Conservation (phyloP, 2,888 invertebrate species). For the Metopia argyrocephala region DNA sequence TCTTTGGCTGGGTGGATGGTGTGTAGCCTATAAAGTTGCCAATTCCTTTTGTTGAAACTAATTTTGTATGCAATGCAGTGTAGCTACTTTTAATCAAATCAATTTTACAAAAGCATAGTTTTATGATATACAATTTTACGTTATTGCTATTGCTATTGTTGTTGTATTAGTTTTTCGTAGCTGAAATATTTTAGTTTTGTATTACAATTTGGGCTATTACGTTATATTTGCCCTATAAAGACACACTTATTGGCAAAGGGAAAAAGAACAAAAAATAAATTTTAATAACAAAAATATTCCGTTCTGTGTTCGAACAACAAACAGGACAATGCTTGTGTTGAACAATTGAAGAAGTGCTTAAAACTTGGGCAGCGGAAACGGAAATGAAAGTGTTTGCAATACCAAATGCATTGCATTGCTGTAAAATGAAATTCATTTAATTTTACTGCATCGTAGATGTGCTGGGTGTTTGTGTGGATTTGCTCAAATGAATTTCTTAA, state of each 20-base stretch:
- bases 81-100: conserved; percentile 68
- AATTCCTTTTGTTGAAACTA: conserved; percentile 53
- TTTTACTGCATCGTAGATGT: conserved; percentile 41
- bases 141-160: conserved; percentile 8
- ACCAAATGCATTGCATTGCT: conserved; percentile 28
- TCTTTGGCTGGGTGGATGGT: too few relatives aligned
- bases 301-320: neutral
- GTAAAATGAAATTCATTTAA: conserved; percentile 58
- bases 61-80: conserved; percentile 67
- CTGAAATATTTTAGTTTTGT: conserved; percentile 53
- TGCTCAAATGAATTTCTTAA: too few relatives aligned
- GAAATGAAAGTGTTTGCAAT: conserved; percentile 44
- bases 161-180: conserved; percentile 26
- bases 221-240: conserved; percentile 50
- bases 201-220: conserved; percentile 58
- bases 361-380: conserved; percentile 55
- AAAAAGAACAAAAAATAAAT: neutral
- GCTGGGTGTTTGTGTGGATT: conserved; percentile 1
- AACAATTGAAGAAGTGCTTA: conserved; percentile 16
- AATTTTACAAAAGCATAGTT: conserved; percentile 69
- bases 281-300: neutral
- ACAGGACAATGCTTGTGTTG: neutral
- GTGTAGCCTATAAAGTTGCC: conserved; percentile 30
- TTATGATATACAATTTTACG: conserved; percentile 66
- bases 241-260: conserved; percentile 17